These are phyloP conservation scores for Nasalis larvatus DNA, from an alignment of 2,113 vertebrate species.

Conservation along the genomic window DNA sequence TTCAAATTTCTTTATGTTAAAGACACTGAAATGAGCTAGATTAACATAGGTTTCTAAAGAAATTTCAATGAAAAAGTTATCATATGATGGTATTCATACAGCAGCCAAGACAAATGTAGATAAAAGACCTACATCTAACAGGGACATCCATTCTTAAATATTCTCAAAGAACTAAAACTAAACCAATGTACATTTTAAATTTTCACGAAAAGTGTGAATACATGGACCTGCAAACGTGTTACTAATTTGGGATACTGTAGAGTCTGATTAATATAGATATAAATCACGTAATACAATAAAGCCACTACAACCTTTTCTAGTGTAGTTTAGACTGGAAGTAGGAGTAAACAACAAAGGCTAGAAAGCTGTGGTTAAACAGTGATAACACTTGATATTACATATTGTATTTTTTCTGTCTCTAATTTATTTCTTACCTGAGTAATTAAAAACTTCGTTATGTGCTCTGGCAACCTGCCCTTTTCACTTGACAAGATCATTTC, in stretches of 20 bases:
- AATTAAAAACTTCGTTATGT: conserved; percentile 97
- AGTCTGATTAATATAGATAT: not conserved
- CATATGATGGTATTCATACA: not conserved
- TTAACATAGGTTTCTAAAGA: conserved; percentile 4
- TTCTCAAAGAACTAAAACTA: not conserved
- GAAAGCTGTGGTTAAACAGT: conserved; percentile 51
- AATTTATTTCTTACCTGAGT: conserved; percentile 91
- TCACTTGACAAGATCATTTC: conserved; percentile 99
- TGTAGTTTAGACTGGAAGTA: not conserved
- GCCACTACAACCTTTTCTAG: not conserved
- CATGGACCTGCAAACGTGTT: not conserved
- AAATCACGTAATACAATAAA: not conserved
- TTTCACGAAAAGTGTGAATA: not conserved
- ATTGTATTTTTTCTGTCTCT: conserved; percentile 52
- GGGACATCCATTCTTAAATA: not conserved
- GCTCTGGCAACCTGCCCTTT: conserved; percentile 96
- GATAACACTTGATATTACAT: conserved; percentile 71
- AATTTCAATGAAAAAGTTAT: not conserved
- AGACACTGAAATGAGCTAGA: not conserved
- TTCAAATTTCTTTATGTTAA: not conserved
- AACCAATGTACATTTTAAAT: not conserved
- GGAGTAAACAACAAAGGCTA: conserved; percentile 50
- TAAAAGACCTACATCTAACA: not conserved
- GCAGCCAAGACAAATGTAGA: not conserved
- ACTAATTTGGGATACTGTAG: not conserved